These are phyloP conservation scores for Carpatolechia fugitivella DNA, from an alignment of 2,888 invertebrate species.

Conservation along the genomic window DNA sequence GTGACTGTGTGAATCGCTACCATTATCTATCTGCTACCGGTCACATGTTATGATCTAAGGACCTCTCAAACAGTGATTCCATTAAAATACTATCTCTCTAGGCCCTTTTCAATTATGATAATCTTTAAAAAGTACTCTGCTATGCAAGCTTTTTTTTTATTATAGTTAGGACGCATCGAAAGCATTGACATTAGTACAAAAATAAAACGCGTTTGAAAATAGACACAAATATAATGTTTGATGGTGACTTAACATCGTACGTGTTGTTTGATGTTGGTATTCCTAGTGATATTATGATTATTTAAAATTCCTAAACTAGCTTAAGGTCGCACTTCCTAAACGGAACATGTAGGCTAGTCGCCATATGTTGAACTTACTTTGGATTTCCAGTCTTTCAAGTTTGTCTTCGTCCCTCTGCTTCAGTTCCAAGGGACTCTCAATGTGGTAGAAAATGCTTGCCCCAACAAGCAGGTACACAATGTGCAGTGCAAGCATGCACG, in stretches of 20 bases:
- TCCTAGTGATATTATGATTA: too few relatives aligned
- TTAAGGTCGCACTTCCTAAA: constrained; percentile 8
- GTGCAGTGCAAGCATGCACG: constrained; percentile 86
- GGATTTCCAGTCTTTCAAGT: constrained; percentile 82
- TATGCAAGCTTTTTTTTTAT: too few relatives aligned
- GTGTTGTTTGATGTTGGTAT: too few relatives aligned
- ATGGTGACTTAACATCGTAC: too few relatives aligned
- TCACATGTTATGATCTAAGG: constrained; percentile 7
- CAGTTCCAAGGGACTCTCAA: constrained; percentile 86
- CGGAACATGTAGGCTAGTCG: not conserved
- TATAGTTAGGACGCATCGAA: constrained; percentile 1
- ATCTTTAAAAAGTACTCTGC: too few relatives aligned
- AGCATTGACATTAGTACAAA: constrained; percentile 10
- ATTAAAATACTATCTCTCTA: too few relatives aligned
- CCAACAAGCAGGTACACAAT: constrained; percentile 88
- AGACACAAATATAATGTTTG: too few relatives aligned
- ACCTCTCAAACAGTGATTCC: not conserved
- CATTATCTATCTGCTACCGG: constrained; percentile 42
- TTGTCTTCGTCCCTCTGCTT: constrained; percentile 78
- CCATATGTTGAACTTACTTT: constrained; percentile 77
- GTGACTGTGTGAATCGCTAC: too few relatives aligned
- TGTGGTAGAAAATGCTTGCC: constrained; percentile 91
- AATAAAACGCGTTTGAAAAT: constrained; percentile 15
- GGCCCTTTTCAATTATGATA: too few relatives aligned
- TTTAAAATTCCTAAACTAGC: constrained; percentile 8